These are phyloP conservation scores for Ctenodactylus gundi DNA, from an alignment of 2,113 vertebrate species.

Conservation along the genomic window DNA sequence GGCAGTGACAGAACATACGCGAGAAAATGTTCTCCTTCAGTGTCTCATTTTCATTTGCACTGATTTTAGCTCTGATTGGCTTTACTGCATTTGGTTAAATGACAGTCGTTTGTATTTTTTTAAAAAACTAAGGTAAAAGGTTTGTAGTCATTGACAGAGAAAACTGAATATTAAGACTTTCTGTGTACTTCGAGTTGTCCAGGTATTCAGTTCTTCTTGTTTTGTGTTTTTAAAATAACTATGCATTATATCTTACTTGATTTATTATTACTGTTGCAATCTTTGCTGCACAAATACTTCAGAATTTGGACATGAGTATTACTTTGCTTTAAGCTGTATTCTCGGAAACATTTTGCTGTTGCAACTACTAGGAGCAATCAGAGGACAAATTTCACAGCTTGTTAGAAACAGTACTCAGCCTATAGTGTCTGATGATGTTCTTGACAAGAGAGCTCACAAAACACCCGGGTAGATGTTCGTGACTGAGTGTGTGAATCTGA, in stretches of 20 bases:
- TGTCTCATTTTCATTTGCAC: background rate
- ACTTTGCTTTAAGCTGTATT: slow-evolving; percentile 13
- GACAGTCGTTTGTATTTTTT: background rate
- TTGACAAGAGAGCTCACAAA: background rate
- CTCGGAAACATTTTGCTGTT: background rate
- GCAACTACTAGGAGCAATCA: background rate
- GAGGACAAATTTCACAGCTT: background rate
- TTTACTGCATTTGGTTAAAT: background rate
- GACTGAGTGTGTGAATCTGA: background rate
- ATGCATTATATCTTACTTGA: background rate
- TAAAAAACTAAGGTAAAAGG: background rate
- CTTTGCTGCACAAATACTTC: background rate
- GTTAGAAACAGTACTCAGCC: background rate
- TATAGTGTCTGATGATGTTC: background rate
- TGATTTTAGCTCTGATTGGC: slow-evolving; percentile 13
- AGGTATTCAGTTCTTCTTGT: background rate
- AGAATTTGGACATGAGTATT: background rate
- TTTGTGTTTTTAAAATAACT: slow-evolving; percentile 32
- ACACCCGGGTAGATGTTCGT: background rate
- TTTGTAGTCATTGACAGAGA: background rate
- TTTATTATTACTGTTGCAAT: background rate
- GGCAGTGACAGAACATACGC: background rate
- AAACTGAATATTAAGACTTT: slow-evolving; percentile 5
- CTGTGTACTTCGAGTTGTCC: background rate
- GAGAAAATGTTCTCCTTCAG: background rate